Conservation (phyloP, 2,888 invertebrate species). For the Melikaiella ostensackeni region DNA sequence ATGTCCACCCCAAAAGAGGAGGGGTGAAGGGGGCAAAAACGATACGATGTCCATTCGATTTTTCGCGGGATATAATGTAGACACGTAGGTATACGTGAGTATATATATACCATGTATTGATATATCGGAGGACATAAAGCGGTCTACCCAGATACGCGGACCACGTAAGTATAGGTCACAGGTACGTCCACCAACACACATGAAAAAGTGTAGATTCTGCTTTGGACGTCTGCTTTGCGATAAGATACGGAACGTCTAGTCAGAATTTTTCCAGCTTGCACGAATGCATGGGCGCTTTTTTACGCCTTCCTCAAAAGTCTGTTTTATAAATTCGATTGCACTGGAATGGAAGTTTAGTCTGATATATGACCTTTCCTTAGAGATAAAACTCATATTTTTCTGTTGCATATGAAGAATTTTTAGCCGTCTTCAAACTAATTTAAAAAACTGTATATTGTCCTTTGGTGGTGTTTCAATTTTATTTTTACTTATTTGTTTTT, state of each 20-base stretch:
- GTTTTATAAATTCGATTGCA: background rate
- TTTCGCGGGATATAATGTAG: conserved; percentile 67
- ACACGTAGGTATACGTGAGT: conserved; percentile 57
- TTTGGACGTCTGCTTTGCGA: conserved; percentile 70
- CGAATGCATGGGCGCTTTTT: conserved; percentile 34
- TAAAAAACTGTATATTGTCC: too few relatives aligned
- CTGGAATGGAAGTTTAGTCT: background rate
- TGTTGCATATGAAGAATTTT: too few relatives aligned
- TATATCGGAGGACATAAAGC: conserved; percentile 62
- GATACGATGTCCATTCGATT: conserved; percentile 62
- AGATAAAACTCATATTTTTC: too few relatives aligned
- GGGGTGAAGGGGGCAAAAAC: conserved; percentile 52
- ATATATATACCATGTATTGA: conserved; percentile 50
- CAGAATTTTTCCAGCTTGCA: conserved; percentile 50
- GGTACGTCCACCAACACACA: conserved; percentile 54
- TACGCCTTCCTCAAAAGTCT: background rate
- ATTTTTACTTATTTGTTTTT: too few relatives aligned
- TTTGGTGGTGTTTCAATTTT: too few relatives aligned
- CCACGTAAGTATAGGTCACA: conserved; percentile 66
- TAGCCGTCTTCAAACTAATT: too few relatives aligned
- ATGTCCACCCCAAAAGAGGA: conserved; percentile 51
- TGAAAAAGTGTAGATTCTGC: conserved; percentile 65
- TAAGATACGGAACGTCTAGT: conserved; percentile 66
- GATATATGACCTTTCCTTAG: too few relatives aligned
- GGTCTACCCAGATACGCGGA: conserved; percentile 65